These are phyloP conservation scores for Mamestra configurata DNA, from an alignment of 1,140 invertebrate species.

Conservation along the genomic window DNA sequence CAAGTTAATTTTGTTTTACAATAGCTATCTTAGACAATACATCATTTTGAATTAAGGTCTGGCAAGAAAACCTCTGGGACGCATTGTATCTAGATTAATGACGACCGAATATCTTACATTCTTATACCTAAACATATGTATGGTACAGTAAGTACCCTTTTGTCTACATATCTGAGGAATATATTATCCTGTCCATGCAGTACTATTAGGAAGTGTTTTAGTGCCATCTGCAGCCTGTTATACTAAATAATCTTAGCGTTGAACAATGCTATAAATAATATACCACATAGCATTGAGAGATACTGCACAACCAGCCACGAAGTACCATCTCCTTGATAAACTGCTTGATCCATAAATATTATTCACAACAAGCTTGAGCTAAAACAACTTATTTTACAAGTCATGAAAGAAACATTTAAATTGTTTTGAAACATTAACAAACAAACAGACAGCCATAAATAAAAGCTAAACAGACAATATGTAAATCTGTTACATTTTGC, in stretches of 20 bases:
- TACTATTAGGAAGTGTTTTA: conserved; percentile 23
- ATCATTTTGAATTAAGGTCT: conserved; percentile 34
- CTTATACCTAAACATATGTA: conserved; percentile 5
- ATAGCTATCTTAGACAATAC: conserved; percentile 37
- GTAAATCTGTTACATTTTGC: conserved; percentile 30
- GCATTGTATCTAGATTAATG: conserved; percentile 38
- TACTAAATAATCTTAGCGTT: conserved; percentile 11
- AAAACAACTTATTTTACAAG: background rate
- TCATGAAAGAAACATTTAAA: conserved; percentile 14
- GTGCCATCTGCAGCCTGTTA: conserved; percentile 21
- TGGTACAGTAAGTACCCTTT: conserved; percentile 2
- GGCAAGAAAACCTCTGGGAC: conserved; percentile 35
- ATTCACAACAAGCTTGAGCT: background rate
- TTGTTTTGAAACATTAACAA: background rate
- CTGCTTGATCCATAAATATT: background rate
- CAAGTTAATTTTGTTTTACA: conserved; percentile 31
- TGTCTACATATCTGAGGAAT: background rate
- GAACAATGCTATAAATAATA: conserved; percentile 13
- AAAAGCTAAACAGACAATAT: conserved; percentile 34
- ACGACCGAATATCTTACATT: conserved; percentile 27
- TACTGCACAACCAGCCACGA: conserved; percentile 3
- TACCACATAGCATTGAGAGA: background rate
- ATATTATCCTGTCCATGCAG: background rate
- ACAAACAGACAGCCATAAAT: conserved; percentile 8
- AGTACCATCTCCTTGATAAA: conserved; percentile 22